Evolutionary conservation across 2,888 invertebrate genomes (phyloP).

Genomic region (Luperina nickerlii): DNA sequence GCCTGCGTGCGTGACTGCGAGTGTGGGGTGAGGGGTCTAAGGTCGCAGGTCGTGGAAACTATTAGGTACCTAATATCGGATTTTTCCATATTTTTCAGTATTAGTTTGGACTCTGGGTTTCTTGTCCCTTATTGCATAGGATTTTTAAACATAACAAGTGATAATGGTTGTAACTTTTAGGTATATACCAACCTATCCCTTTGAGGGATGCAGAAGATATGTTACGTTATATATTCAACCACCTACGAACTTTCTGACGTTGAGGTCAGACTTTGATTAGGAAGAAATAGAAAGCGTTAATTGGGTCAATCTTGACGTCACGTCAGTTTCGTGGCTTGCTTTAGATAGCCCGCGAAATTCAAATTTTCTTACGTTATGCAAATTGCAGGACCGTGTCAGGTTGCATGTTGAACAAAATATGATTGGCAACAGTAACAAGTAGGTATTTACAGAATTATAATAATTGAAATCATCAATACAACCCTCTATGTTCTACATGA

Average conservation of each 20-base stretch:
- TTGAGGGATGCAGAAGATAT: neutral
- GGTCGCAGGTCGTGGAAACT: neutral
- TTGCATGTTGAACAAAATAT: no score
- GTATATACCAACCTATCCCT: neutral
- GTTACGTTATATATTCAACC: neutral
- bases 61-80: no score
- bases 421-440: no score
- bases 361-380: no score
- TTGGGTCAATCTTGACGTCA: slow-evolving; percentile 2
- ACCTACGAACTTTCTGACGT: neutral
- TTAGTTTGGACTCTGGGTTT: neutral
- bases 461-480: no score
- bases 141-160: neutral
- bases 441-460: no score
- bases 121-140: no score
- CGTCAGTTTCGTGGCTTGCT: neutral
- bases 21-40: no score
- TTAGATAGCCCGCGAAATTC: no score
- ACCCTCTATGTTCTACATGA: no score
- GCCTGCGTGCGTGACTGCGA: no score
- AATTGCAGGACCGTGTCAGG: no score
- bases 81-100: neutral
- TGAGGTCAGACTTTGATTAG: neutral
- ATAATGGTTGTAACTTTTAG: neutral
- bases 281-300: slow-evolving; percentile 9